Conservation (phyloP, 2,797 vertebrate genomes). For the Dendrocincla tyrannina region DNA sequence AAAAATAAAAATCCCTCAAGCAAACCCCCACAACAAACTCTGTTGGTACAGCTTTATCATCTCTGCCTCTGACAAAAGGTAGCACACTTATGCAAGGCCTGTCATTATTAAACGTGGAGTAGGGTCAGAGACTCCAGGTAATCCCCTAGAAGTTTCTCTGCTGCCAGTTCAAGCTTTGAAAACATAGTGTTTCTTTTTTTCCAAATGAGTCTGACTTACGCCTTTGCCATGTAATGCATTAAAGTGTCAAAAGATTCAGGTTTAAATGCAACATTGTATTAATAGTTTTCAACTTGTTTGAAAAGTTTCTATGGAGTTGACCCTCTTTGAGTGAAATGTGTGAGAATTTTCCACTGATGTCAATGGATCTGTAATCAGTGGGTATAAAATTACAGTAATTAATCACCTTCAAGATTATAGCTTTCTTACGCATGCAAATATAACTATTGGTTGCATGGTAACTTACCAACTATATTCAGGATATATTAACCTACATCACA, state of each 20-base stretch:
- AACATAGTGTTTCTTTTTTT: neutral
- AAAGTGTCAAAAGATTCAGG: neutral
- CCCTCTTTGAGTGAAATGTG: neutral
- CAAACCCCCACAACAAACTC: neutral
- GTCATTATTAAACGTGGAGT: neutral
- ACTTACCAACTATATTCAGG: neutral
- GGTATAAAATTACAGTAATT: neutral
- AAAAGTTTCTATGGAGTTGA: neutral
- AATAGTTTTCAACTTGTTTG: neutral
- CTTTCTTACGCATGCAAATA: neutral
- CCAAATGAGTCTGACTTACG: neutral
- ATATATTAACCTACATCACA: neutral
- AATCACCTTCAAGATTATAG: neutral
- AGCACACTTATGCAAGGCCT: neutral
- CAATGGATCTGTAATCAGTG: neutral
- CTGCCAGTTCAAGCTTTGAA: neutral
- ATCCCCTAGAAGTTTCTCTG: neutral
- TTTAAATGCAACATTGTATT: neutral
- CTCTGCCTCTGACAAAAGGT: neutral
- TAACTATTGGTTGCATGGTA: neutral
- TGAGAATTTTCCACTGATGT: neutral
- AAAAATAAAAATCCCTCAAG: neutral
- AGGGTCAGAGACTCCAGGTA: neutral
- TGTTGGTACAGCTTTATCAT: neutral
- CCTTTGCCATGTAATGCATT: neutral